These are phyloP conservation scores for Labeo rohita DNA, from an alignment of 2,113 vertebrate genomes.

Conservation along the genomic window DNA sequence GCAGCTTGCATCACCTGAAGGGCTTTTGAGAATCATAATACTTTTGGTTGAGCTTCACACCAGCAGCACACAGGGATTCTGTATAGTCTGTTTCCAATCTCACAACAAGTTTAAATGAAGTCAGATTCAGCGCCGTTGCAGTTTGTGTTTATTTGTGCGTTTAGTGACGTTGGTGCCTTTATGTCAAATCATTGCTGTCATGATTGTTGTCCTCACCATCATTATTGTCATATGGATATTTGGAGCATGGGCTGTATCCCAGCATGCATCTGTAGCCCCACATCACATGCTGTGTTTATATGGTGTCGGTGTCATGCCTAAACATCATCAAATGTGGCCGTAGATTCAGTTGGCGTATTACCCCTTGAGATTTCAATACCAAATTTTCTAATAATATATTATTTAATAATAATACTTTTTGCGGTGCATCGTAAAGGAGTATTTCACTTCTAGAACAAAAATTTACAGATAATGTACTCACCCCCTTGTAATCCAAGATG, in stretches of 20 bases:
- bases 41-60: constrained; percentile 36
- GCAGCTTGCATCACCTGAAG: constrained; percentile 65
- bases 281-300: constrained; percentile 4
- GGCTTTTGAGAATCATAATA: constrained; percentile 52
- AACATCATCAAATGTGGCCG: constrained; percentile 7
- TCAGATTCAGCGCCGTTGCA: constrained; percentile 7
- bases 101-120: not conserved
- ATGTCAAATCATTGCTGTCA: constrained; percentile 18
- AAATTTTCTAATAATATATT: not conserved
- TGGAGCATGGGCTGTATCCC: constrained; percentile 49
- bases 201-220: constrained; percentile 14
- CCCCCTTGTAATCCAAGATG: no score
- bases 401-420: no score
- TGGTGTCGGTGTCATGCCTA: not conserved
- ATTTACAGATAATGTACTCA: no score
- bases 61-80: not conserved
- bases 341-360: not conserved
- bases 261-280: constrained; percentile 49
- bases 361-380: not conserved
- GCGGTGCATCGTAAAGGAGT: no score
- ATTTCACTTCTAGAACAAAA: no score
- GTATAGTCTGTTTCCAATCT: constrained; percentile 4
- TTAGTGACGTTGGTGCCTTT: constrained; percentile 1
- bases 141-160: constrained; percentile 3
- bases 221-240: constrained; percentile 36